These are phyloP conservation scores for Ursus arctos DNA, from an alignment of 2,113 vertebrate genomes.

Conservation along the genomic window DNA sequence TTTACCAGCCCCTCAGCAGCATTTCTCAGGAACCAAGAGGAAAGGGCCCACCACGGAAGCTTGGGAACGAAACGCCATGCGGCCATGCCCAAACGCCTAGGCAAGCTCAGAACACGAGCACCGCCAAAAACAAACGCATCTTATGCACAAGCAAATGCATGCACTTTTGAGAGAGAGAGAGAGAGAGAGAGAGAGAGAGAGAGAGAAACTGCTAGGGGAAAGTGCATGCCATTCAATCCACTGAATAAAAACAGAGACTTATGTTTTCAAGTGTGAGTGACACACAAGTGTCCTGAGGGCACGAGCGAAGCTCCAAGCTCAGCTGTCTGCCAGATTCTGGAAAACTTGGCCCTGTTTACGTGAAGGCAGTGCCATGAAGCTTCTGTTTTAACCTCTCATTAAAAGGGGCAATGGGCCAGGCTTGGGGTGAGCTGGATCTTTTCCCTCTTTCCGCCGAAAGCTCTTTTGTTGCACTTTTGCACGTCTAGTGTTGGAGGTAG, in stretches of 20 bases:
- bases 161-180: background rate
- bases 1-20: background rate
- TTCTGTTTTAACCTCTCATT: background rate
- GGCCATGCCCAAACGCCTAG: background rate
- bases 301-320: background rate
- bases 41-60: conserved; percentile 62
- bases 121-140: background rate
- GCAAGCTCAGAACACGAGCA: background rate
- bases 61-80: conserved; percentile 39
- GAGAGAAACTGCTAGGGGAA: background rate
- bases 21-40: conserved; percentile 50
- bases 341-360: background rate
- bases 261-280: background rate
- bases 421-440: background rate
- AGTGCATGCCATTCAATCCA: background rate
- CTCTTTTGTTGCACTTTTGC: background rate
- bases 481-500: background rate
- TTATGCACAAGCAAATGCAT: background rate
- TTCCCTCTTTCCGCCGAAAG: background rate
- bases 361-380: background rate
- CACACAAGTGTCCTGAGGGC: background rate
- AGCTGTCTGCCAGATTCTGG: background rate
- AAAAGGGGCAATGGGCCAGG: background rate
- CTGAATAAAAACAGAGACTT: background rate
- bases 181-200: background rate